Base-by-base conservation (phyloP, 2,113 vertebrate species). In the Vimba vimba region DNA sequence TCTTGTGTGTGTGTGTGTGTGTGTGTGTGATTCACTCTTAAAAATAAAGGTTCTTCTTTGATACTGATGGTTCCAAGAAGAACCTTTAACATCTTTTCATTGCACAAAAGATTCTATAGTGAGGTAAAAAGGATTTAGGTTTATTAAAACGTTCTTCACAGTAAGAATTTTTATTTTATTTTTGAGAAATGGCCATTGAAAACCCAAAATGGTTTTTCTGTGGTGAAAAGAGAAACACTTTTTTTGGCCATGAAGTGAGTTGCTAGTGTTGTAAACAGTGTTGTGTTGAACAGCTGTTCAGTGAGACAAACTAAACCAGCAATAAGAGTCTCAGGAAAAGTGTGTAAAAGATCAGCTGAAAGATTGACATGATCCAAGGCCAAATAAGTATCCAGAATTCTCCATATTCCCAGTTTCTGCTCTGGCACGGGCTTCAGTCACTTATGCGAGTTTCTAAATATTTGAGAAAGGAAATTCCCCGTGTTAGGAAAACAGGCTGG, bases 401-500 rank as follows among this genome's bases (percentile, higher is more conserved):
- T 79, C 59, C 59, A 10, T 60, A 79, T 88, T 88, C 68, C 77
- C 57, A 50, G 10, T 85, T 74, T 91, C 88, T 83, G 85, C 69
- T 36, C 57, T 30, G 62, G 79, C 80, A 80, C 23, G 39, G 62
- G 81, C 79, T 85, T 90, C 84, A 87, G 86, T 73, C 33, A 23
- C 80, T 88, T 85, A 83, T 84, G 81, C 66, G 71, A 82, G 79
- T 87, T 88, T 89, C 79, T 91, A 91, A 92, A 91, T 92, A 89
- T 92, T 93, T 91, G 88, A 25, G 77, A 80, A 92, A 86, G 91
- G 91, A 93, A 92, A 89, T 84, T 80, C 89, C 88, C 85, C 76
- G 45, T 60, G 76, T 81, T 81, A 86, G 85, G 47, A 82, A 88
- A 92, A 82, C 82, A 89, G 59, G 73, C 77, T 33, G 71, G 73